phyloP scores from a whole-genome alignment of 2,888 invertebrate genomes.

The Hydriomena furcata region DNA sequence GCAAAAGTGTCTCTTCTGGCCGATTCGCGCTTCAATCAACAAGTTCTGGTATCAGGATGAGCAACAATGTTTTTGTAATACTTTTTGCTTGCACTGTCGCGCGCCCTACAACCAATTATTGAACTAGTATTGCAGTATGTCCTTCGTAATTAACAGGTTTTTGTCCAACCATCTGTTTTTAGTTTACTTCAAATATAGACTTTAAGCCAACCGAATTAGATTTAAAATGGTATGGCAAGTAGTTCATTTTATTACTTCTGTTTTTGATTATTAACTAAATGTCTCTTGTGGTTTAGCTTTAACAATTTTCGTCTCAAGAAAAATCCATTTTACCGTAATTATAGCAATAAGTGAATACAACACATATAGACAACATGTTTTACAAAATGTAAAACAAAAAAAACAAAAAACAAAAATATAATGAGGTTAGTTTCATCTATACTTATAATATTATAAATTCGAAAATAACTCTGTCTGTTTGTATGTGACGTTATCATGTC shows the following conservation, averaged over 20 bases:
- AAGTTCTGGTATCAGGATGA: constrained; percentile 51
- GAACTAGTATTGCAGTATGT: constrained; percentile 57
- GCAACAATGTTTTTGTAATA: constrained; percentile 48
- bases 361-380: too few species aligned
- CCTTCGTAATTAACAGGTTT: constrained; percentile 69
- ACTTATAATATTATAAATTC: too few species aligned
- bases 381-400: too few species aligned
- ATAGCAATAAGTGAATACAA: not conserved
- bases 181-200: constrained; percentile 28
- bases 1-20: constrained; percentile 8
- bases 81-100: constrained; percentile 63
- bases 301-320: constrained; percentile 32
- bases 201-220: constrained; percentile 20
- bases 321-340: constrained; percentile 6
- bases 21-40: constrained; percentile 44
- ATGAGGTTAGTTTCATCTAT: too few species aligned
- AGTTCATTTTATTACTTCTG: constrained; percentile 36
- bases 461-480: too few species aligned
- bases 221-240: constrained; percentile 15
- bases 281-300: constrained; percentile 47
- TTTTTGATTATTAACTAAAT: constrained; percentile 59
- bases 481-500: too few species aligned
- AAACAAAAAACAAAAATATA: too few species aligned
- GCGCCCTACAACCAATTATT: constrained; percentile 66
- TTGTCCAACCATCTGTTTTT: constrained; percentile 56